phyloP scores from a whole-genome alignment of 2,113 vertebrate genomes.

The Sigmodon hispidus region DNA sequence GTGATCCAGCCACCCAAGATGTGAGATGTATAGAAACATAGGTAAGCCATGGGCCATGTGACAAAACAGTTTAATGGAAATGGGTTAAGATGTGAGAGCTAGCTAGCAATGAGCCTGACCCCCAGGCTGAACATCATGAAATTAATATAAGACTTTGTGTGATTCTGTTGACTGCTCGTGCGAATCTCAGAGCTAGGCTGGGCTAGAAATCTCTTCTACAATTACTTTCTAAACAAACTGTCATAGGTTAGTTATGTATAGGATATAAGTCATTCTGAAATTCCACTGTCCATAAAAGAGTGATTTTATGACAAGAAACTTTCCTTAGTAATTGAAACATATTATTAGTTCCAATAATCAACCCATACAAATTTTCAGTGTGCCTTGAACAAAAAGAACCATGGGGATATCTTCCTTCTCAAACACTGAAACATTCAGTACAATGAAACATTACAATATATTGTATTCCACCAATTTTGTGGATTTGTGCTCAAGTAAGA shows the following conservation, averaged over 20 bases:
- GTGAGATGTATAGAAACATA: too few relatives aligned
- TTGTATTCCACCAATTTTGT: neutral
- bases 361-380: neutral
- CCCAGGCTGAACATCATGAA: too few relatives aligned
- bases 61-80: too few relatives aligned
- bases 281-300: neutral
- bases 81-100: too few relatives aligned
- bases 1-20: too few relatives aligned
- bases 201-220: too few relatives aligned
- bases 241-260: neutral
- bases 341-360: neutral
- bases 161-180: too few relatives aligned
- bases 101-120: too few relatives aligned
- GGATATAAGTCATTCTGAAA: neutral
- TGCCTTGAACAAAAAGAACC: neutral
- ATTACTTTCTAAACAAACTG: neutral
- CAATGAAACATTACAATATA: neutral
- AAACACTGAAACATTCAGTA: neutral
- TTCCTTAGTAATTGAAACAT: neutral
- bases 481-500: neutral
- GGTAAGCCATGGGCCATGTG: too few relatives aligned
- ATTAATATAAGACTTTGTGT: too few relatives aligned
- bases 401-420: neutral
- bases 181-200: too few relatives aligned
- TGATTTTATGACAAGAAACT: neutral